Evolutionary conservation across 2,113 vertebrate genomes (phyloP), one percentile per base, ranked within the genome.

Genomic region (Periophthalmodon schlosseri): DNA sequence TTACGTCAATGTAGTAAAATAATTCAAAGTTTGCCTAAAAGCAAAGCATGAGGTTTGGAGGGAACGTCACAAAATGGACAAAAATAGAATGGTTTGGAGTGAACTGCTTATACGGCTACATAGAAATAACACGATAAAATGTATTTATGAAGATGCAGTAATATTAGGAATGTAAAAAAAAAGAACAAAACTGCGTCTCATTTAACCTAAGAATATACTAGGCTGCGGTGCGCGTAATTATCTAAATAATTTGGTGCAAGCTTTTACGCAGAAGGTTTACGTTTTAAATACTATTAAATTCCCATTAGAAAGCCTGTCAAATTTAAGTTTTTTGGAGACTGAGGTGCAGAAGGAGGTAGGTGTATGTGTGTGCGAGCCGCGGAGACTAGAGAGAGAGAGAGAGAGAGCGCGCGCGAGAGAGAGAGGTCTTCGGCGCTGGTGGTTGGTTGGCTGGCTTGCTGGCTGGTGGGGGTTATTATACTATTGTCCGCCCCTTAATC

Each of bases 401-500:
- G 50, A 60, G 11, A 34, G 58, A 15, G 36, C 56, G 57, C 69
- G 15, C 24, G 20, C 24, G 68, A 28, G 49, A 34, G 60, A 39
- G 50, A 61, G 68, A 14, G 47, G 74, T 21, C 61, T 11, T 1
- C 33, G 50, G 36, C 33, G 47, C 7, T 16, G 57, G 8, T 14
- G 52, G 49, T 4, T 52, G 34, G 63, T 13, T 65, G 63, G 20
- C 34, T 44, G 63, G 63, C 34, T 44, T 10, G 63, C 34, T 7
- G 34, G 63, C 34, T 65, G 63, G 34, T 65, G 63, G 63, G 75
- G 78, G 75, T 52, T 77, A 75, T 84, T 77, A 74, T 75, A 86
- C 83, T 87, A 86, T 77, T 76, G 90, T 88, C 92, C 93, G 92
- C 93, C 94, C 82, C 80, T 74, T 84, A 82, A 86, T 89, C 87